Base-by-base conservation (phyloP, 1,140 invertebrate species). In the Diorhabda sublineata region DNA sequence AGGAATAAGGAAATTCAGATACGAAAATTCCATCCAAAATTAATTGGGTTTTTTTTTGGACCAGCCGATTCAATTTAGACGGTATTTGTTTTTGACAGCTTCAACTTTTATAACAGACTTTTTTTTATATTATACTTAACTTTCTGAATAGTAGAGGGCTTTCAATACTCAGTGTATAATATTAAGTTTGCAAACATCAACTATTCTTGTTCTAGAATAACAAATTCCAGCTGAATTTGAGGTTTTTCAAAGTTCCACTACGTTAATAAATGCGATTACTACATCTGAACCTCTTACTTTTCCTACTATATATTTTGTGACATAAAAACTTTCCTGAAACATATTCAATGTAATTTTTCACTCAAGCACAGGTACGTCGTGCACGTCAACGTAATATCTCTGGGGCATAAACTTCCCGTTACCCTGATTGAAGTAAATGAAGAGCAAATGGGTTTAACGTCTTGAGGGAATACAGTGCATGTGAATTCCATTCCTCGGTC, bases 361-460 rank as follows among this genome's bases (percentile, higher is more conserved):
- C 75, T 75, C 74, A 66, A 26, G 66, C 56, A 65, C 62, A 75
- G 71, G 74, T 75, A 66, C 71, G 72, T 63, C 73, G 72, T 73
- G 70, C 74, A 76, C 74, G 74, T 74, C 74, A 65, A 74, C 76
- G 72, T 77, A 74, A 78, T 77, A 77, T 76, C 77, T 78, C 76
- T 42, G 63, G 76, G 77, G 77, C 70, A 76, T 78, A 73, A 77
- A 78, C 73, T 62, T 79, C 73, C 76, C 66, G 64, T 43, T 71
- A 64, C 65, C 71, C 72, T 78, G 77, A 79, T 79, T 79, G 77
- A 79, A 78, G 73, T 76, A 79, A 79, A 79, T 78, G 75, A 78
- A 78, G 74, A 77, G 72, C 71, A 74, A 74, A 78, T 77, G 73
- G 76, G 69, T 71, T 76, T 72, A 73, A 67, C 67, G 73, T 75